Conservation (phyloP, 1,140 invertebrate genomes). For the Drosophila cardini region DNA sequence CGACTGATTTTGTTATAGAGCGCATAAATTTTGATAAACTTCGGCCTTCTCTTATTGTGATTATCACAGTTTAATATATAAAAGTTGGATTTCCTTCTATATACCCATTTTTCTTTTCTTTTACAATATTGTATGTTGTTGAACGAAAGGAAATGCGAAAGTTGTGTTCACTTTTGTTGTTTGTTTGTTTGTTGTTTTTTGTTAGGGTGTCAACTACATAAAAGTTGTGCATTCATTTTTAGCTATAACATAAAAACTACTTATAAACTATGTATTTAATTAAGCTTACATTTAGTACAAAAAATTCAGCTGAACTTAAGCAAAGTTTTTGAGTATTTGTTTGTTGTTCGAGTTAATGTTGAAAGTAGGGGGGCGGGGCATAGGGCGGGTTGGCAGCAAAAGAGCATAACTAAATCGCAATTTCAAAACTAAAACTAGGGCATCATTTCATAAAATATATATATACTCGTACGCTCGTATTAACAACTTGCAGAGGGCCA, state of each 20-base stretch:
- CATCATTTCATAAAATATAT: constrained; percentile 58
- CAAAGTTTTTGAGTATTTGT: constrained; percentile 68
- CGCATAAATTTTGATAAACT: constrained; percentile 29
- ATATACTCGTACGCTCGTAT: constrained; percentile 45
- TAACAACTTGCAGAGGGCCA: constrained; percentile 56
- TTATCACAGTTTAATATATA: constrained; percentile 83
- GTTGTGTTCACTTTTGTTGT: constrained; percentile 13
- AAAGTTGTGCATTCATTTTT: constrained; percentile 54
- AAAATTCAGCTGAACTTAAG: constrained; percentile 72
- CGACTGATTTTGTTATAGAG: not conserved
- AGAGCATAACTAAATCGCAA: constrained; percentile 58
- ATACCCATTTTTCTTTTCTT: constrained; percentile 50
- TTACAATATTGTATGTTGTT: constrained; percentile 14
- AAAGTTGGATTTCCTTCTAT: constrained; percentile 62
- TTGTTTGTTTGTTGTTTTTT: constrained; percentile 36
- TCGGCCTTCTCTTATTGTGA: constrained; percentile 64
- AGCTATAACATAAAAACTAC: constrained; percentile 81
- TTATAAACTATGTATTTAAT: constrained; percentile 64
- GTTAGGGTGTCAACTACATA: constrained; percentile 40
- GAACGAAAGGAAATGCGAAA: constrained; percentile 41
- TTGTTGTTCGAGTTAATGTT: constrained; percentile 50
- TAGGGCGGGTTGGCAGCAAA: constrained; percentile 6
- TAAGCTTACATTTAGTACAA: constrained; percentile 68
- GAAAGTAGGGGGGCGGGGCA: constrained; percentile 6
- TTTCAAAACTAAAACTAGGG: constrained; percentile 67